phyloP scores from a whole-genome alignment of 2,113 vertebrate genomes.

The Hemicordylus capensis region DNA sequence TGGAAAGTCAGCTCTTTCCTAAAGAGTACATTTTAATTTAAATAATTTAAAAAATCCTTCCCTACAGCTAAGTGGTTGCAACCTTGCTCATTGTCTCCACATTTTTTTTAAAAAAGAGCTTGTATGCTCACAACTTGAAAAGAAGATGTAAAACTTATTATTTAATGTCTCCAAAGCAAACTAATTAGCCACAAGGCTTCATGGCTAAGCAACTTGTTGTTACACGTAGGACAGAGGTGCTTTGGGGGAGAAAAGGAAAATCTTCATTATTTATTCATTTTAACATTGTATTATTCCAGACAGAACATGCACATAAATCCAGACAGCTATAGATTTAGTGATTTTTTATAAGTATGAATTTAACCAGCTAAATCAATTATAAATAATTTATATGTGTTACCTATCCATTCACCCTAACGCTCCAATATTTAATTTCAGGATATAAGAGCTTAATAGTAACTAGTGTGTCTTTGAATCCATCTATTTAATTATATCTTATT shows the following conservation, averaged over 20 bases:
- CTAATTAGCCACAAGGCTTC: neutral
- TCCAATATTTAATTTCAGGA: slow-evolving; percentile 6
- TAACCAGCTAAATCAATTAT: neutral
- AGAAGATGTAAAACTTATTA: slow-evolving; percentile 10
- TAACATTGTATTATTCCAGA: neutral
- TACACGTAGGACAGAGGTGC: neutral
- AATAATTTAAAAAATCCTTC: slow-evolving; percentile 1
- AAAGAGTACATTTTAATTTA: slow-evolving; percentile 35
- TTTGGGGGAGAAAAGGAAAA: too few species aligned
- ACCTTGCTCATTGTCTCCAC: neutral
- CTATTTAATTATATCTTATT: neutral
- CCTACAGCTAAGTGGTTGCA: neutral
- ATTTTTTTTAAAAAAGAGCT: neutral
- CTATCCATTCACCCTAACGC: neutral
- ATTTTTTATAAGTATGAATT: neutral
- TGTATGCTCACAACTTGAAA: slow-evolving; percentile 2
- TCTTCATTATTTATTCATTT: neutral
- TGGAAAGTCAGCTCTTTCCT: slow-evolving; percentile 53
- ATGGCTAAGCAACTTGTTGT: neutral
- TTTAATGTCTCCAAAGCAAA: neutral
- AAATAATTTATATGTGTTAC: neutral
- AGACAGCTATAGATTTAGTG: neutral
- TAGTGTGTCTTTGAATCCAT: neutral
- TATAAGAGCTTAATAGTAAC: neutral
- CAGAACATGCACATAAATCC: neutral